Percentiles rank a stretch among this genome's conserved stretches.
These are phyloP conservation scores for Andrena camellia DNA, from an alignment of 2,888 invertebrate species.

Conservation along the genomic window DNA sequence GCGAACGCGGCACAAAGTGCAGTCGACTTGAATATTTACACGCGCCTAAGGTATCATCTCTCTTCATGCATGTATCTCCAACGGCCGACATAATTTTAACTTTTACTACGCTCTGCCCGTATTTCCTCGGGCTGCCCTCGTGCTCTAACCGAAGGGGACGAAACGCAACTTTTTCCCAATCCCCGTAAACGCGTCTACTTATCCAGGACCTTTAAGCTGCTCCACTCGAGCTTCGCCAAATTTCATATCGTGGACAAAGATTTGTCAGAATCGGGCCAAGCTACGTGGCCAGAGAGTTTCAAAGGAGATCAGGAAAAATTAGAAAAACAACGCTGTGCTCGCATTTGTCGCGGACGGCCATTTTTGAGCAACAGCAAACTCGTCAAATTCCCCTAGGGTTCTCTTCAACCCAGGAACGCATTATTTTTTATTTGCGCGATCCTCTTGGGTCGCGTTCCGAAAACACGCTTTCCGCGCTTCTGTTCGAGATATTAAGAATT, in stretches of 20 bases:
- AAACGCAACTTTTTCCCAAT: background rate
- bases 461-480: conserved; percentile 3
- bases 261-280: background rate
- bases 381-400: background rate
- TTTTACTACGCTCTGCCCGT: conserved; percentile 57
- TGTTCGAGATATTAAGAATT: conserved; percentile 43
- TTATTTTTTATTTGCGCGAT: conserved; percentile 31
- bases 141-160: background rate
- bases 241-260: background rate
- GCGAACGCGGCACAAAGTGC: conserved; percentile 35
- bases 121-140: conserved; percentile 4
- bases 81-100: conserved; percentile 61
- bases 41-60: conserved; percentile 53
- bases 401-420: background rate
- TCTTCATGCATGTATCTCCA: conserved; percentile 39
- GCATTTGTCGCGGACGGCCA: too few relatives aligned
- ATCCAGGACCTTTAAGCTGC: background rate
- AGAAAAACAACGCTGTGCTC: too few relatives aligned
- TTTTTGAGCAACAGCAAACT: background rate
- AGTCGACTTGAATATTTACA: conserved; percentile 56
- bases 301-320: background rate
- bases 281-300: background rate
- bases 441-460: conserved; percentile 32
- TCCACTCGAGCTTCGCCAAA: background rate
- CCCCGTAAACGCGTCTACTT: background rate